These are phyloP conservation scores for Hapalemur alaotrensis DNA, from an alignment of 2,797 vertebrate genomes.

Conservation along the genomic window DNA sequence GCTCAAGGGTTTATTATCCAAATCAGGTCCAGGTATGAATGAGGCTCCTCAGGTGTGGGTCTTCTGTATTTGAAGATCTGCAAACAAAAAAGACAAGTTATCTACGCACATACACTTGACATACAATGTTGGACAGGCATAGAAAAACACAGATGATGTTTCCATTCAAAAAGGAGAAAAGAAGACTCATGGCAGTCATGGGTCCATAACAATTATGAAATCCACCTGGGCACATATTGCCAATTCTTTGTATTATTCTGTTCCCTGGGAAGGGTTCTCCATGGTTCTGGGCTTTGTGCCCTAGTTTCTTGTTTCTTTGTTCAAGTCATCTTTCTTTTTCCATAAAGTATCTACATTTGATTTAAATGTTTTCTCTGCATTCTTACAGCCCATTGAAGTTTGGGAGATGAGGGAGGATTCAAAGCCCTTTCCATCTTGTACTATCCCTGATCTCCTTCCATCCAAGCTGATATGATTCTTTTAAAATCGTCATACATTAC, in stretches of 20 bases:
- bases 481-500: background rate
- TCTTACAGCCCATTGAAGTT: background rate
- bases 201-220: conserved; percentile 22
- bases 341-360: background rate
- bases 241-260: conserved; percentile 23
- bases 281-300: conserved; percentile 6
- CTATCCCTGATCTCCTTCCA: background rate
- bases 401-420: no score
- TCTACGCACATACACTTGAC: background rate
- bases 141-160: background rate
- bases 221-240: background rate
- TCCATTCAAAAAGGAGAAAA: background rate
- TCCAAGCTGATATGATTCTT: background rate
- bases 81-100: background rate
- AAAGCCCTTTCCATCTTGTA: background rate
- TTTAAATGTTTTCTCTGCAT: background rate
- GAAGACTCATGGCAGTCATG: background rate
- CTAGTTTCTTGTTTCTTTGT: conserved; percentile 29
- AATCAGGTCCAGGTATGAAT: background rate
- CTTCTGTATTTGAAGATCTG: background rate
- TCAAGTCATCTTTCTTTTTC: conserved; percentile 45
- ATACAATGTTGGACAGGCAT: background rate
- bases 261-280: conserved; percentile 31
- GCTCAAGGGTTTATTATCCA: background rate
- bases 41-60: background rate